A percentile compares a stretch with the other conserved stretches of the same genome.
Conservation (phyloP, 2,888 invertebrate genomes). For the Erebia palarica region DNA sequence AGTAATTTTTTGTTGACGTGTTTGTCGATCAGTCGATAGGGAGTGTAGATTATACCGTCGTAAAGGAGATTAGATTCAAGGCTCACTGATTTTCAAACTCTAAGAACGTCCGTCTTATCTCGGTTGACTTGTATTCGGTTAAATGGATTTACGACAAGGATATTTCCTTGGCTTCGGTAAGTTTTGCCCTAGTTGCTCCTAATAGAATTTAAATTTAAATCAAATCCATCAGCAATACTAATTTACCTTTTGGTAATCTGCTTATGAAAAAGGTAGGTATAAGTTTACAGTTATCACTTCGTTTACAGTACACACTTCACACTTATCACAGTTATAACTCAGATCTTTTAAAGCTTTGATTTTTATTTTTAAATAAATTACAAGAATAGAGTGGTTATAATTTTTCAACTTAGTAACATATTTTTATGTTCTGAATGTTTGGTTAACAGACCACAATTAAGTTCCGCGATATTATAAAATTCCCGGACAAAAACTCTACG, state of each 20-base stretch:
- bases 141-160: conserved; percentile 16
- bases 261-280: too few species aligned
- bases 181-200: conserved; percentile 1
- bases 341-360: neutral
- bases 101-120: conserved; percentile 22
- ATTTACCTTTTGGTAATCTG: too few species aligned
- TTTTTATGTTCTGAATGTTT: neutral
- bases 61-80: conserved; percentile 25
- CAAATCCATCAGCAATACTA: too few species aligned
- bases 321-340: too few species aligned
- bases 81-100: conserved; percentile 22
- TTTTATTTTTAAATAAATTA: too few species aligned
- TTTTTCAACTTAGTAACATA: too few species aligned
- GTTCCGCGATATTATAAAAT: neutral
- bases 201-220: neutral
- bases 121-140: conserved; percentile 29
- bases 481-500: neutral
- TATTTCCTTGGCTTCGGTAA: neutral
- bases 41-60: conserved; percentile 23
- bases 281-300: too few species aligned
- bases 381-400: too few species aligned
- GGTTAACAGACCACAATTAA: too few species aligned
- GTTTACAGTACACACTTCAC: too few species aligned
- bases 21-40: conserved; percentile 29
- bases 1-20: conserved; percentile 35